A percentile compares a stretch with the other conserved stretches of the same genome.
phyloP scores from a whole-genome alignment of 2,797 vertebrate genomes.

The Sorex maritimensis region DNA sequence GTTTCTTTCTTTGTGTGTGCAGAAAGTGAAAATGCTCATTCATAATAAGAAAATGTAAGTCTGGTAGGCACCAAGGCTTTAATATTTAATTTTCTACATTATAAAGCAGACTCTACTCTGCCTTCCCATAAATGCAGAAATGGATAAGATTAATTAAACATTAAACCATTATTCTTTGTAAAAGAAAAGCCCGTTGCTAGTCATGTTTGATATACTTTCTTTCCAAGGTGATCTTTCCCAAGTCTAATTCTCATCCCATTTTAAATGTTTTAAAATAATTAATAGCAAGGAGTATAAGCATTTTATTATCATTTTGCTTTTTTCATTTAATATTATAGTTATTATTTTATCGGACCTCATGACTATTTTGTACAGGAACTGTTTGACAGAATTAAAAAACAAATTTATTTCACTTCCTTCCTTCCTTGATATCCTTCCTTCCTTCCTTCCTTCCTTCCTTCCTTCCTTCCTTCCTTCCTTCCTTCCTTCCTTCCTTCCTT shows the following conservation, averaged over 20 bases:
- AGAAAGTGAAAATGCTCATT: conserved; percentile 91
- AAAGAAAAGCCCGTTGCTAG: conserved; percentile 88
- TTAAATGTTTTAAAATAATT: conserved; percentile 83
- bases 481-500: too few species aligned
- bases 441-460: too few species aligned
- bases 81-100: conserved; percentile 93
- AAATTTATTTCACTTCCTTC: not conserved
- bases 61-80: conserved; percentile 91
- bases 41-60: conserved; percentile 92
- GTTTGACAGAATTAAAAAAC: conserved; percentile 49
- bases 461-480: too few species aligned
- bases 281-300: conserved; percentile 80
- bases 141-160: conserved; percentile 93
- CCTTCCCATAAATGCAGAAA: conserved; percentile 91
- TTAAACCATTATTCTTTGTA: conserved; percentile 91
- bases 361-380: conserved; percentile 84
- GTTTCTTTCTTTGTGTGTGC: conserved; percentile 84
- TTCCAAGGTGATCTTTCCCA: conserved; percentile 89
- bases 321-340: conserved; percentile 78
- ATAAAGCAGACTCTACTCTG: conserved; percentile 90
- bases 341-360: conserved; percentile 78
- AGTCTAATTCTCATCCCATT: conserved; percentile 71
- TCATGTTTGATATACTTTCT: conserved; percentile 88
- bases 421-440: too few species aligned
- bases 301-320: conserved; percentile 72